A percentile compares a stretch with the other conserved stretches of the same genome.
phyloP scores from a whole-genome alignment of 2,797 vertebrate species.

The Syngnathus rostellatus region DNA sequence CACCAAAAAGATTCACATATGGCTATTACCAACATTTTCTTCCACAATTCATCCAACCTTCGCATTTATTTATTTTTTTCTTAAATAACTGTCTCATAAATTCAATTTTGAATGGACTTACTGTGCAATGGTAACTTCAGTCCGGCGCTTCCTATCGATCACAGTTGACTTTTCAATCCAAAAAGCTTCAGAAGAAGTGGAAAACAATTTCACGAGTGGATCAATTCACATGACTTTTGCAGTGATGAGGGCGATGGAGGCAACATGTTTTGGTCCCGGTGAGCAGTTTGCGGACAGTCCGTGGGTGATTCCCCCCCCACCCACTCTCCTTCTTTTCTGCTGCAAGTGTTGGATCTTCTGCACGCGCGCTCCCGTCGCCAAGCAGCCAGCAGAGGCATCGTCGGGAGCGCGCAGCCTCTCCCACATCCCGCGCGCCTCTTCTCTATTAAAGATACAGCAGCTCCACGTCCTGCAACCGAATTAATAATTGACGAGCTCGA shows the following conservation, averaged over 20 bases:
- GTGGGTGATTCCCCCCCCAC: slow-evolving; percentile 37
- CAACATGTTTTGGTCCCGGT: slow-evolving; percentile 64
- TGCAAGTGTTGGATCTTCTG: slow-evolving; percentile 46
- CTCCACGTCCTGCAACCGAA: slow-evolving; percentile 41
- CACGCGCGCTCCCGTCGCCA: slow-evolving; percentile 66
- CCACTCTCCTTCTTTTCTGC: slow-evolving; percentile 17
- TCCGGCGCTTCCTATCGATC: slow-evolving; percentile 25
- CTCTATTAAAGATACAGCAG: slow-evolving; percentile 65
- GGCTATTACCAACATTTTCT: background rate
- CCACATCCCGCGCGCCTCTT: slow-evolving; percentile 56
- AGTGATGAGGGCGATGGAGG: slow-evolving; percentile 43
- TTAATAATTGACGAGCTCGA: slow-evolving; percentile 54
- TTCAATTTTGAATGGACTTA: slow-evolving; percentile 41
- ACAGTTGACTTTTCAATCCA: slow-evolving; percentile 37
- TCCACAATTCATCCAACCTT: background rate
- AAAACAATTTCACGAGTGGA: background rate
- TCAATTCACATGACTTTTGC: slow-evolving; percentile 49
- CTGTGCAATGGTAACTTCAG: slow-evolving; percentile 48
- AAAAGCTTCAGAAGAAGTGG: slow-evolving; percentile 37
- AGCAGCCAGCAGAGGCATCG: slow-evolving; percentile 37
- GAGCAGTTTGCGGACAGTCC: slow-evolving; percentile 50
- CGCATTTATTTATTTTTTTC: slow-evolving; percentile 7
- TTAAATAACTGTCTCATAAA: background rate
- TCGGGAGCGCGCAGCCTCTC: slow-evolving; percentile 75
- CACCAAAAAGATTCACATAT: background rate